Conservation (phyloP, 2,888 invertebrate genomes). For the Himalopsyche japonica region DNA sequence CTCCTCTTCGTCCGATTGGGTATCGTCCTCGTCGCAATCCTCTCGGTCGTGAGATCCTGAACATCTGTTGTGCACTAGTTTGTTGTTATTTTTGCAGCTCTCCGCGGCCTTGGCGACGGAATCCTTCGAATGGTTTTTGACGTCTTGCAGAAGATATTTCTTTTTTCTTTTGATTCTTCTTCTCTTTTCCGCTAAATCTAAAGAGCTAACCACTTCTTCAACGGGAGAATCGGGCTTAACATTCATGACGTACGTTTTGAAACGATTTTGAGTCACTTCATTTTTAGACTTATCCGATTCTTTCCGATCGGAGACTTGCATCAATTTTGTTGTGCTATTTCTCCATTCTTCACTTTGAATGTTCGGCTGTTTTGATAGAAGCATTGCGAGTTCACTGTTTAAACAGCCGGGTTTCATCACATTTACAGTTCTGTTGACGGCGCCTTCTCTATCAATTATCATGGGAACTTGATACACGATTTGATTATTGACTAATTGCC, state of each 20-base stretch:
- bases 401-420: constrained; percentile 26
- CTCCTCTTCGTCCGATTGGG: constrained; percentile 58
- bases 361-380: constrained; percentile 24
- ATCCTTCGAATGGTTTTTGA: constrained; percentile 2
- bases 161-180: constrained; percentile 51
- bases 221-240: neutral
- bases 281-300: constrained; percentile 38
- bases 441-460: constrained; percentile 47
- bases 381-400: constrained; percentile 35
- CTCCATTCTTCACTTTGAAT: constrained; percentile 12
- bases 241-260: neutral
- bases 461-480: constrained; percentile 55
- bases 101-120: neutral
- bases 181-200: constrained; percentile 61
- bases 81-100: constrained; percentile 42
- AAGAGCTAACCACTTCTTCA: constrained; percentile 51
- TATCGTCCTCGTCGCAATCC: constrained; percentile 54
- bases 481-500: constrained; percentile 46
- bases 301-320: neutral
- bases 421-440: constrained; percentile 21
- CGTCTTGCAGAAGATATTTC: constrained; percentile 15
- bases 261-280: constrained; percentile 38
- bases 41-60: constrained; percentile 48
- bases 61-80: constrained; percentile 47
- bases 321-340: neutral